A percentile compares a stretch with the other conserved stretches of the same genome.
Conservation (phyloP, 2,113 vertebrate species). For the Podilymbus podiceps region DNA sequence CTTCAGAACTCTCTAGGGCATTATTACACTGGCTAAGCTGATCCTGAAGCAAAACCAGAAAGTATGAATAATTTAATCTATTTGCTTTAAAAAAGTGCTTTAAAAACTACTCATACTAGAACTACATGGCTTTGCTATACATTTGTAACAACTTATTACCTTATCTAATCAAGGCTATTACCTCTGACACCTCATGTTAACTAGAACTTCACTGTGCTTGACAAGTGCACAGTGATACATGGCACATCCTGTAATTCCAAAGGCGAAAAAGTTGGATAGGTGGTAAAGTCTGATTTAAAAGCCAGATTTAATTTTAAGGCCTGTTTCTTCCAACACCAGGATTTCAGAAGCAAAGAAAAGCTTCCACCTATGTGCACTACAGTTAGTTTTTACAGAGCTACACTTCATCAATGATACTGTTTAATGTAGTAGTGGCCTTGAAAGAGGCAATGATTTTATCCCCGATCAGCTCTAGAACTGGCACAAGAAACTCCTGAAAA, state of each 20-base stretch:
- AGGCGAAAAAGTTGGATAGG: background rate
- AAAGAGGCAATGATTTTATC: background rate
- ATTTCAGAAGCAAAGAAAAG: background rate
- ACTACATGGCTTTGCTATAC: background rate
- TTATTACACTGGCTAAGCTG: slow-evolving; percentile 83
- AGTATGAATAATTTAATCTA: background rate
- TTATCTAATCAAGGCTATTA: background rate
- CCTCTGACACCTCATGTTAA: background rate
- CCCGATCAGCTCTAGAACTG: background rate
- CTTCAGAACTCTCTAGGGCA: slow-evolving; percentile 86
- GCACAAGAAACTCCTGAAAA: background rate
- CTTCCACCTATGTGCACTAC: fast-evolving
- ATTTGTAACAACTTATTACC: background rate
- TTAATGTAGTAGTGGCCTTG: background rate
- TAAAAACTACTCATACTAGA: background rate
- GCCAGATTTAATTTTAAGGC: background rate
- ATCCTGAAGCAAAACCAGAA: slow-evolving; percentile 68
- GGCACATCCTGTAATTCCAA: background rate
- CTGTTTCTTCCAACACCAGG: background rate
- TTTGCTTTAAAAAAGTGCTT: background rate
- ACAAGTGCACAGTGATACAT: background rate
- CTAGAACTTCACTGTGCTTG: background rate
- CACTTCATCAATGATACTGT: background rate
- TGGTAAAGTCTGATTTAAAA: background rate
- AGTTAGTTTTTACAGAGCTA: background rate